Conservation (phyloP, 2,113 vertebrate genomes). For the Bostrychus sinensis region DNA sequence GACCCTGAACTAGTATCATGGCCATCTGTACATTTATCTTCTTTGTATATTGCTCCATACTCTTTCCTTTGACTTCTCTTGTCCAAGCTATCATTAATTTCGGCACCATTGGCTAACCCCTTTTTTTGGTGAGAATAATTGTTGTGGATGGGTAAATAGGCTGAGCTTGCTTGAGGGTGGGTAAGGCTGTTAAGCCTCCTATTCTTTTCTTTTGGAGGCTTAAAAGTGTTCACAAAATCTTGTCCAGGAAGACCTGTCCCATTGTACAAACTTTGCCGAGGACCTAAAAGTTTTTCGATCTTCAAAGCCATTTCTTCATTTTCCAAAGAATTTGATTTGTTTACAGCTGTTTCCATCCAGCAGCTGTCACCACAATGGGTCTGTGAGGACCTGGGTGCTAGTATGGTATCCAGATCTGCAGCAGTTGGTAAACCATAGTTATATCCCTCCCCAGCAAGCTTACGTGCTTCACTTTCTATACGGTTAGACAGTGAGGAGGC, state of each 20-base stretch:
- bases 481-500: constrained; percentile 92
- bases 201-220: constrained; percentile 78
- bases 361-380: constrained; percentile 58
- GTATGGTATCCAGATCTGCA: constrained; percentile 57
- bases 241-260: constrained; percentile 81
- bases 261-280: constrained; percentile 81
- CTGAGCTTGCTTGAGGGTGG: constrained; percentile 29
- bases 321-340: constrained; percentile 62
- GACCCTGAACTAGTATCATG: constrained; percentile 85
- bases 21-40: constrained; percentile 24
- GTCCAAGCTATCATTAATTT: constrained; percentile 27
- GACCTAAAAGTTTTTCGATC: constrained; percentile 83
- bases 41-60: background rate
- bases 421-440: constrained; percentile 79
- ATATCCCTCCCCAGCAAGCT: constrained; percentile 84
- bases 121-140: constrained; percentile 62
- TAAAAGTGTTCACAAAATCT: constrained; percentile 83
- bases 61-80: constrained; percentile 15
- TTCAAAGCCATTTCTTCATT: constrained; percentile 74
- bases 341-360: constrained; percentile 62
- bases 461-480: constrained; percentile 92
- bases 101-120: constrained; percentile 31
- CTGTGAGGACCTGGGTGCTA: constrained; percentile 44
- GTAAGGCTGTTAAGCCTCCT: constrained; percentile 69
- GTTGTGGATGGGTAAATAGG: too few species aligned